Evolutionary conservation across 2,797 vertebrate species (phyloP), one percentile per base, ranked within the genome.

Genomic region (Agapornis canus): DNA sequence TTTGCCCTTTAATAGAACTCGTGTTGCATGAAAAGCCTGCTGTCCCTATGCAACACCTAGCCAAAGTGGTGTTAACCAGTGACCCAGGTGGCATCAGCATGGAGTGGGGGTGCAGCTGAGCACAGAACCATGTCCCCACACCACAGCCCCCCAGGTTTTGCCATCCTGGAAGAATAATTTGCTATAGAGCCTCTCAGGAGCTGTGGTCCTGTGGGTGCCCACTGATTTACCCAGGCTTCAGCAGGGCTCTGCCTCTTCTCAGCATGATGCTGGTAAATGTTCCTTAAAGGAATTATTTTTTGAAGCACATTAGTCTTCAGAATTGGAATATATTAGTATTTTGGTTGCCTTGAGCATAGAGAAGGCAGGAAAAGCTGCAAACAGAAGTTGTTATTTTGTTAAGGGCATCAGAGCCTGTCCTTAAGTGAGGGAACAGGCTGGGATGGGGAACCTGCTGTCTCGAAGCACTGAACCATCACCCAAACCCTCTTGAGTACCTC

Each of bases 191-290:
- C 78, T 54, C 51, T 5, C 3, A 7, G 13, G 35, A 65, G 0
- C n/a, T 25, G 11, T 3, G 4, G 27, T n/a, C 18, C 69, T 15
- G 7, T 1, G 2, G 39, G 51, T 1, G 18, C 26, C 32, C 0
- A 0, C 61, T 49, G 29, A 25, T 51, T 47, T 39, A 48, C 19
- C n/a, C 25, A 25, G 21, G 23, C 42, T 63, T 54, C 77, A 45
- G 69, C n/a, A 1, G 4, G 49, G 37, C 27, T 57, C 63, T 82
- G 42, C 59, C 49, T 60, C 39, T 71, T 51, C 43, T 47, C 80
- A 68, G 48, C 42, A 32, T 1, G 9, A 13, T 6, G 19, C 13
- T 31, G 59, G 75, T 32, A 77, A 47, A 16, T 27, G 23, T 15
- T 43, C 13, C 14, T 37, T 70, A 39, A 77, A 88, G 42, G 56